Base-by-base conservation (phyloP, 2,113 vertebrate genomes). In the Cyrtonyx montezumae region DNA sequence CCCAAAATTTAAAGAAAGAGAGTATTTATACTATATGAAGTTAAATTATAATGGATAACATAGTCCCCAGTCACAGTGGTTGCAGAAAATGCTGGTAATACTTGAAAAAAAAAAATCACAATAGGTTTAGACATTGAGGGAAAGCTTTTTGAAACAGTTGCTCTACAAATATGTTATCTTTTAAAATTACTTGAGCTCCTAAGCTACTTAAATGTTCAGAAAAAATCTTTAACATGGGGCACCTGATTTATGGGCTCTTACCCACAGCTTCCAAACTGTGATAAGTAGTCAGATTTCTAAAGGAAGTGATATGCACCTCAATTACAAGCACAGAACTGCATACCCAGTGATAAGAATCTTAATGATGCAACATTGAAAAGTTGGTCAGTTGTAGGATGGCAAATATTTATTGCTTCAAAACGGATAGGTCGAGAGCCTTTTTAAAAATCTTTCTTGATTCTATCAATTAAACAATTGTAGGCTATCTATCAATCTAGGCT, bases 221-320 rank as follows among this genome's bases (percentile, higher is more conserved):
- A 93, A 73, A 79, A 69, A 46, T 32, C 81, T 73, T 84, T 55
- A 88, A 42, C 36, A 6, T 19, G 32, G 95, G 32, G 22, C 67
- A 37, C 42, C 34, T 84, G 77, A 95, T 94, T 91, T 67, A 88
- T 34, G 19, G 40, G 61, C 58, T 94, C n/a, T 78, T 81, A 88
- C 7, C 30, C 46, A 75, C 63, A 69, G 40, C 32, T 91, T 58
- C 82, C 30, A 65, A 85, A 83, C 28, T 66, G 36, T 61, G 65
- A 70, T 69, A 76, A 91, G 88, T 53, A 80, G 37, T 68, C 82
- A 90, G 68, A 65, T 62, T 53, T 84, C 70, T 34, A 36, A 86
- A 81, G 34, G 82, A 61, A 88, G 30, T 11, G 11, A 58, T n/a
- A 25, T 45, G n/a, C 43, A 83, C 66, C 68, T 83, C 76, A 78